Evolutionary conservation across 2,113 vertebrate genomes (phyloP).

Genomic region (Pao palembangensis): DNA sequence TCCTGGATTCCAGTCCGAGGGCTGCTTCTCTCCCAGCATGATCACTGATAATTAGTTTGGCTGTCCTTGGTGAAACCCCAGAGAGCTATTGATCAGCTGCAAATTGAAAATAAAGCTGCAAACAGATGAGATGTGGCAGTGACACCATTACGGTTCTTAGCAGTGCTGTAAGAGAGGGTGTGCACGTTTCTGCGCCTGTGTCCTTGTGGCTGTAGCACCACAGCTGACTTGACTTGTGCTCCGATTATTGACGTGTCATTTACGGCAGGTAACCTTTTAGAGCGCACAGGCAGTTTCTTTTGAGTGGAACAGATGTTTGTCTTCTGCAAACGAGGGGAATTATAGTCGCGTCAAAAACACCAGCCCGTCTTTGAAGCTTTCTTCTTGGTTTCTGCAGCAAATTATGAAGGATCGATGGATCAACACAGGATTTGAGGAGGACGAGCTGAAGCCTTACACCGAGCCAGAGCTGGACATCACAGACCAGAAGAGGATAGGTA

Average conservation of each 20-base stretch:
- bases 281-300: background rate
- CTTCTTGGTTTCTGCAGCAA: conserved; percentile 79
- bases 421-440: conserved; percentile 93
- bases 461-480: conserved; percentile 96
- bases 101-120: conserved; percentile 18
- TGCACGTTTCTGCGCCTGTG: too few species aligned
- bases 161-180: background rate
- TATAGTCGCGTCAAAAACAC: background rate
- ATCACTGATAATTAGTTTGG: conserved; percentile 44
- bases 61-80: conserved; percentile 6
- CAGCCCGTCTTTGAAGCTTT: background rate
- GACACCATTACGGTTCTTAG: background rate
- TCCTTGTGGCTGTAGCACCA: too few species aligned
- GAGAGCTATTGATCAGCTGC: conserved; percentile 32
- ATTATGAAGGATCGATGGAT: conserved; percentile 99
- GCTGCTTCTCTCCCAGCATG: conserved; percentile 13
- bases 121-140: background rate
- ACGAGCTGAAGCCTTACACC: conserved; percentile 93
- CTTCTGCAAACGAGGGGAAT: background rate
- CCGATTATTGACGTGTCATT: too few species aligned
- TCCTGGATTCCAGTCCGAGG: background rate
- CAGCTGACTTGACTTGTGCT: too few species aligned
- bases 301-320: background rate
- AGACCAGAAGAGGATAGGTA: conserved; percentile 98
- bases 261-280: too few species aligned